Evolutionary conservation across 2,797 vertebrate genomes (phyloP), one percentile per base, ranked within the genome.

Genomic region (Melanotaenia parkinsoni): DNA sequence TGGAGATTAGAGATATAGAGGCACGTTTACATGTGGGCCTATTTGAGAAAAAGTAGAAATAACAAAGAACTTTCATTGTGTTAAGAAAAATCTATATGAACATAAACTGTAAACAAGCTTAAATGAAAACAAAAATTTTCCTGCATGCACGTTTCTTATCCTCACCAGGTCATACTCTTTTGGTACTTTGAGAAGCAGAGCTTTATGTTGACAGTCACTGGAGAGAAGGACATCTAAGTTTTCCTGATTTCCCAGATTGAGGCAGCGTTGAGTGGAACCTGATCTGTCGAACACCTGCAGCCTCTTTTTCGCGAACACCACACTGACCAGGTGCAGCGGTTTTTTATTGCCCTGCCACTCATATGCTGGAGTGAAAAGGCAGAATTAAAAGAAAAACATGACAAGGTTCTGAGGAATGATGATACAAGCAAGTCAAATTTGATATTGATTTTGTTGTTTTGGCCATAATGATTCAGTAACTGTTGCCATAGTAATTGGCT

Each of bases 121-220:
- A 16, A 40, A 43, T 12, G 4, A 24, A 5, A 68, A 32, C 37
- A 69, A 50, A 35, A 73, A 32, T 3, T n/a, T 74, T 13, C 26
- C 61, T 75, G 11, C 58, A 70, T 68, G 10, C 60, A 53, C 16
- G 58, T 22, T 70, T 76, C 67, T 22, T 22, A 51, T 14, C 35
- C 93, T 80, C 91, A 99, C 96, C 94, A 99, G 90, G 88, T 99
- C 97, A 0, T 97, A 97, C 78, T 98, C 98, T 82, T 97, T 97
- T 12, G 95, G 96, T 26, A 96, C 95, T 92, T 96, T 97, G 74
- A 99, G 92, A 71, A 99, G 92, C 56, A 98, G 85, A 33, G 93
- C 85, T 63, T 87, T 96, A 50, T 82, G 90, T 10, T 95, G 92
- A 0, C 59, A 92, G 88, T 97, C 95, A 72, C 70, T 95, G 71